Evolutionary conservation across 2,888 invertebrate genomes (phyloP), one percentile per base, ranked within the genome.

Genomic region (Philaethria dido): DNA sequence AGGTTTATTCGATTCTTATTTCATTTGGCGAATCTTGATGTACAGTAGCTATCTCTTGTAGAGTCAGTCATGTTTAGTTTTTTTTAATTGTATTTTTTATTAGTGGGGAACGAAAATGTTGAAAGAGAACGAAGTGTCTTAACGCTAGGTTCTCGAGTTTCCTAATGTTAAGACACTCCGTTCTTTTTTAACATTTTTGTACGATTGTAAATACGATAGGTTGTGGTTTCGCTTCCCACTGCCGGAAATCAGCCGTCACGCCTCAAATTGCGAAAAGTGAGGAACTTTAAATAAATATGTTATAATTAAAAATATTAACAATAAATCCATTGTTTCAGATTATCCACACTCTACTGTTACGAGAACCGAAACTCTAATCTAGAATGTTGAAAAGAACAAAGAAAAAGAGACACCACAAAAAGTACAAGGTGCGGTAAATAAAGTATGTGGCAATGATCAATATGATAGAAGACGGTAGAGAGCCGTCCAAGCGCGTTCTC

Each of bases 361-460:
- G 16, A 39, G 62, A 52, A 64, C n/a, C n/a, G 16, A 22, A 55
- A 18, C 61, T 45, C 66, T 52, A 64, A 73, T 66, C 64, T 74
- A 83, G 78, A 75, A 84, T 85, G 84, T 77, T 78, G 72, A 80
- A 79, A 72, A 80, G 79, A 69, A 72, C 75, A 73, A 83, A 77
- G 75, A 80, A 80, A 71, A 78, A 79, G 55, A 76, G 80, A 60
- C 84, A 83, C 68, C 82, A 86, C 77, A 85, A 85, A 72, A 86
- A 85, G 74, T 86, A 86, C 75, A 85, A 85, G 75, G 83, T 83
- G 73, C 86, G 85, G 74, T 85, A 80, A 85, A 77, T 85, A 80
- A 85, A 77, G 68, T 57, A 77, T 75, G 76, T 69, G 71, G 69
- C 69, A 73, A 64, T 62, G 55, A 67, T 65, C 77, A 79, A 69